Evolutionary conservation across 1,140 invertebrate genomes (phyloP).

Genomic region (Copidosoma floridanum): DNA sequence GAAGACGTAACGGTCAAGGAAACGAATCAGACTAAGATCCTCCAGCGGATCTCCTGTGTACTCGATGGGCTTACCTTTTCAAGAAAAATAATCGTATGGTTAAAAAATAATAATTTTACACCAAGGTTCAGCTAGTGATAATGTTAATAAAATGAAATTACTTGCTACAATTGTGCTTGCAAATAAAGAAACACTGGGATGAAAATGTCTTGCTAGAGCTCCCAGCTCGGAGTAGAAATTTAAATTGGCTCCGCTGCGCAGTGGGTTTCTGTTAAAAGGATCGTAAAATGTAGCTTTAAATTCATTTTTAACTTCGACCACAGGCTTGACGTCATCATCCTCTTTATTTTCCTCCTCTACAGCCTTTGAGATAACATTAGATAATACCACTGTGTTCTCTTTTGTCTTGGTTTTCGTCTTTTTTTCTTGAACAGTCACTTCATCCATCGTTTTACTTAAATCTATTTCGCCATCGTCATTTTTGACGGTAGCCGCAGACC

Average conservation of each 20-base stretch:
- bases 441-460: constrained; percentile 40
- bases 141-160: constrained; percentile 42
- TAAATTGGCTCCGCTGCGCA: constrained; percentile 74
- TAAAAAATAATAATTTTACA: not conserved
- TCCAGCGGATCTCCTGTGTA: constrained; percentile 91
- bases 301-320: constrained; percentile 31
- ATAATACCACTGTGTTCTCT: constrained; percentile 48
- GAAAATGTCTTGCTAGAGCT: constrained; percentile 74
- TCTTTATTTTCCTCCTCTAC: constrained; percentile 25
- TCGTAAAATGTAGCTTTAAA: constrained; percentile 61
- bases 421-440: constrained; percentile 29
- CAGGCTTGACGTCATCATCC: constrained; percentile 34
- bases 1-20: constrained; percentile 92
- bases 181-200: constrained; percentile 89
- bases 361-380: constrained; percentile 36
- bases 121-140: not conserved
- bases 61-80: constrained; percentile 67
- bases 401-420: constrained; percentile 25
- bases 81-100: constrained; percentile 20
- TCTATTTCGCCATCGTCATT: constrained; percentile 39
- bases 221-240: constrained; percentile 72
- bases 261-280: constrained; percentile 77
- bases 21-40: constrained; percentile 86
- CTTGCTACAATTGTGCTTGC: constrained; percentile 78
- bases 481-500: constrained; percentile 5